Evolutionary conservation across 1,140 invertebrate genomes (phyloP).

Genomic region (Harlomillsia oculata): DNA sequence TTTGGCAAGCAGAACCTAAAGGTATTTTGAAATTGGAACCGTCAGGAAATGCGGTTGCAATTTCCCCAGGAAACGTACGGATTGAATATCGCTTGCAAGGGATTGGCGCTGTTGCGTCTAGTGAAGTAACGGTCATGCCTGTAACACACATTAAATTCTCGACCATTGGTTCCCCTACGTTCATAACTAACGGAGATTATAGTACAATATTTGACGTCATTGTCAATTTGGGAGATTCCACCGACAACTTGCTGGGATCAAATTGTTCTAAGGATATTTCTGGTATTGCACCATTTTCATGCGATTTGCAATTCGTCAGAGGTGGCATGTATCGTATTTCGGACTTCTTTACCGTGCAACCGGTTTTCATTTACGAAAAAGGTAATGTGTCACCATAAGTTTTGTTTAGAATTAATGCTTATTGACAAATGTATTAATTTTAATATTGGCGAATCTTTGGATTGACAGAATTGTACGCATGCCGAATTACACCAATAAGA

Average conservation of each 20-base stretch:
- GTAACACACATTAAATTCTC: neutral
- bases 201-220: neutral
- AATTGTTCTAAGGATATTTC: conserved; percentile 9
- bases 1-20: conserved; percentile 16
- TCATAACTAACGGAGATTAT: neutral
- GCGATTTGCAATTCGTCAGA: conserved; percentile 7
- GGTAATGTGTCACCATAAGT: neutral
- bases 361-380: conserved; percentile 15
- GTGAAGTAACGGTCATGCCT: neutral
- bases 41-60: conserved; percentile 20
- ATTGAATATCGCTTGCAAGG: conserved; percentile 16
- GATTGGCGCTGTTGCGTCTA: conserved; percentile 4
- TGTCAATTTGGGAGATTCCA: neutral
- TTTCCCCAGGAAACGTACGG: conserved; percentile 16
- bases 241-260: neutral
- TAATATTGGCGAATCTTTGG: neutral
- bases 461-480: conserved; percentile 12
- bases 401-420: neutral
- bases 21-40: conserved; percentile 13
- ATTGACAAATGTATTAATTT: neutral
- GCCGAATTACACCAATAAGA: neutral
- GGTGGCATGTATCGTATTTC: neutral
- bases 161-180: neutral
- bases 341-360: conserved; percentile 4
- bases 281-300: conserved; percentile 9